Evolutionary conservation across 2,113 vertebrate genomes (phyloP).

Genomic region (Anolis sagrei): DNA sequence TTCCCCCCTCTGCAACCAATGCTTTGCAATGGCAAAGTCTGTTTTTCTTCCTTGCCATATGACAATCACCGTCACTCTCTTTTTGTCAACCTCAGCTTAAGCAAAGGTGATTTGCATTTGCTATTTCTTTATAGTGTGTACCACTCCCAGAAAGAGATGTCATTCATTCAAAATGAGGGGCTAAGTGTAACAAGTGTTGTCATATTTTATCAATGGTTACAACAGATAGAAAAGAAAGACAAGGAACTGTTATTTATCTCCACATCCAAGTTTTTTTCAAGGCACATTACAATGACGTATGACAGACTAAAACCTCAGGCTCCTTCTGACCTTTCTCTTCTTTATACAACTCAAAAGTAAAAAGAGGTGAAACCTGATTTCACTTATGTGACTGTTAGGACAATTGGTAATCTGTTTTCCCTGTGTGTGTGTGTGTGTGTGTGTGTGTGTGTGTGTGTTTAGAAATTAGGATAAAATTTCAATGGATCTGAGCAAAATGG

Average conservation of each 20-base stretch:
- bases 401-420: background rate
- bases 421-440: background rate
- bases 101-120: background rate
- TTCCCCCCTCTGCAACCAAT: background rate
- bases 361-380: background rate
- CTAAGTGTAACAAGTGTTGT: background rate
- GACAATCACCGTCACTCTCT: background rate
- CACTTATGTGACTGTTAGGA: background rate
- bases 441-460: background rate
- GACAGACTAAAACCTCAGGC: background rate
- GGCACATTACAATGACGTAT: constrained; percentile 8
- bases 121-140: constrained; percentile 3
- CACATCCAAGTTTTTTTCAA: background rate
- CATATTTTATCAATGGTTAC: constrained; percentile 32
- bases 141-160: background rate
- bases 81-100: constrained; percentile 1
- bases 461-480: background rate
- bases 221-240: background rate
- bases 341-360: background rate
- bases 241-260: background rate
- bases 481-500: background rate
- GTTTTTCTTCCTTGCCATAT: background rate
- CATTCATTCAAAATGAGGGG: background rate
- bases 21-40: background rate
- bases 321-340: background rate